These are phyloP conservation scores for Phainopepla nitens DNA, from an alignment of 2,113 vertebrate genomes.

Conservation along the genomic window DNA sequence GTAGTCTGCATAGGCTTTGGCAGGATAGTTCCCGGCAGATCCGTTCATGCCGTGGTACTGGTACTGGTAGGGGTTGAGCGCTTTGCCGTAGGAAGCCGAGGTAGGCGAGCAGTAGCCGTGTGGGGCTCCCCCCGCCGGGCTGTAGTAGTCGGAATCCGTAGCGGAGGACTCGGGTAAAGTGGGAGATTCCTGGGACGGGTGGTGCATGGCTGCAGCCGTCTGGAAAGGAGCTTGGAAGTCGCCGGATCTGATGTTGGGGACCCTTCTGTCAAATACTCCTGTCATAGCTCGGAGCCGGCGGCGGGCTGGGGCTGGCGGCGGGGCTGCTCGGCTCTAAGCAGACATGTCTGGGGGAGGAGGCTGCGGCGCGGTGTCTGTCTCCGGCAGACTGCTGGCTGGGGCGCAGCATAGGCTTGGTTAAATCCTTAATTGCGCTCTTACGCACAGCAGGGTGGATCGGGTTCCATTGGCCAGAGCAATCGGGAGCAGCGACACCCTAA, in stretches of 20 bases:
- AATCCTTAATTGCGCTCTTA: slow-evolving; percentile 99
- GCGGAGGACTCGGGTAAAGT: slow-evolving; percentile 96
- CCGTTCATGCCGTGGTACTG: slow-evolving; percentile 92
- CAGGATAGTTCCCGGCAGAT: slow-evolving; percentile 87
- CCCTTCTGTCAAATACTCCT: slow-evolving; percentile 97
- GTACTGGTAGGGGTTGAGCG: slow-evolving; percentile 93
- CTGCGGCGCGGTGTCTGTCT: slow-evolving; percentile 71
- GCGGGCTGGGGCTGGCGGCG: slow-evolving; percentile 23
- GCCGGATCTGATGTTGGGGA: slow-evolving; percentile 86
- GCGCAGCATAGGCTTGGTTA: slow-evolving; percentile 97
- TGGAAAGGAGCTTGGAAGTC: slow-evolving; percentile 93
- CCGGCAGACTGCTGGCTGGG: slow-evolving; percentile 91
- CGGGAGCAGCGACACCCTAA: slow-evolving; percentile 88
- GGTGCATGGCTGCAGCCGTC: slow-evolving; percentile 79
- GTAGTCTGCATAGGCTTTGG: slow-evolving; percentile 92
- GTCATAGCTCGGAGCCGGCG: slow-evolving; percentile 80
- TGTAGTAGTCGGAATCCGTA: slow-evolving; percentile 98
- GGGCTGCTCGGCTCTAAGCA: slow-evolving; percentile 69
- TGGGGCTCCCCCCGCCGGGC: slow-evolving; percentile 84
- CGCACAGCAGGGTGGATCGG: slow-evolving; percentile 99
- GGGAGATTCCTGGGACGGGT: slow-evolving; percentile 95
- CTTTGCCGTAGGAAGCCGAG: slow-evolving; percentile 91
- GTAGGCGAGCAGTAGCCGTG: slow-evolving; percentile 97
- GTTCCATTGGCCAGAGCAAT: slow-evolving; percentile 97
- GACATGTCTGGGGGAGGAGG: slow-evolving; percentile 68